Evolutionary conservation across 2,888 invertebrate species (phyloP).

Genomic region (Byasa hedistus): DNA sequence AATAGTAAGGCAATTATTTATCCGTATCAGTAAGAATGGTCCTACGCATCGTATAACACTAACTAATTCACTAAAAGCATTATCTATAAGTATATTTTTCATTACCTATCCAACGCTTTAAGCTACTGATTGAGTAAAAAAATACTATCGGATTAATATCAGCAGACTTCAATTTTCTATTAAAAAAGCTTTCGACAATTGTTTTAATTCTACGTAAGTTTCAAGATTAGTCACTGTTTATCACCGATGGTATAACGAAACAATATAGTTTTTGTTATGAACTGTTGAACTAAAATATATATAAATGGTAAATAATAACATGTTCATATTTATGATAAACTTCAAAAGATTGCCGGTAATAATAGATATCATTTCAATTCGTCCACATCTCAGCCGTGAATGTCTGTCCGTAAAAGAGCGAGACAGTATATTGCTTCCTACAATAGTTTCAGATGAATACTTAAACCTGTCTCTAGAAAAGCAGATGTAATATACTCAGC

Average conservation of each 20-base stretch:
- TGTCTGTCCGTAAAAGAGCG: neutral
- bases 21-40: conserved; percentile 16
- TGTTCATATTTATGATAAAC: too few species aligned
- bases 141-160: neutral
- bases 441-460: neutral
- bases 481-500: neutral
- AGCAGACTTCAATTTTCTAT: too few species aligned
- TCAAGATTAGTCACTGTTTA: too few species aligned
- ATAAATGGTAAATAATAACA: too few species aligned
- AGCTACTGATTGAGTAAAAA: neutral
- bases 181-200: too few species aligned
- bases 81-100: conserved; percentile 2
- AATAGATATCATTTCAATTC: too few species aligned
- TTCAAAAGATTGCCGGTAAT: too few species aligned
- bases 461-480: neutral
- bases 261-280: too few species aligned
- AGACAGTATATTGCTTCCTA: neutral
- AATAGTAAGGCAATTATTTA: conserved; percentile 19
- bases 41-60: conserved; percentile 10
- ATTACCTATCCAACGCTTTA: neutral
- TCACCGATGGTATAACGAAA: too few species aligned
- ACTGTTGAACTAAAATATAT: too few species aligned
- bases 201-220: too few species aligned
- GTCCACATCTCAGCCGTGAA: too few species aligned
- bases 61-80: neutral